phyloP scores from a whole-genome alignment of 92 coral and sea anemone genomes.

The Palythoa grandiflora region DNA sequence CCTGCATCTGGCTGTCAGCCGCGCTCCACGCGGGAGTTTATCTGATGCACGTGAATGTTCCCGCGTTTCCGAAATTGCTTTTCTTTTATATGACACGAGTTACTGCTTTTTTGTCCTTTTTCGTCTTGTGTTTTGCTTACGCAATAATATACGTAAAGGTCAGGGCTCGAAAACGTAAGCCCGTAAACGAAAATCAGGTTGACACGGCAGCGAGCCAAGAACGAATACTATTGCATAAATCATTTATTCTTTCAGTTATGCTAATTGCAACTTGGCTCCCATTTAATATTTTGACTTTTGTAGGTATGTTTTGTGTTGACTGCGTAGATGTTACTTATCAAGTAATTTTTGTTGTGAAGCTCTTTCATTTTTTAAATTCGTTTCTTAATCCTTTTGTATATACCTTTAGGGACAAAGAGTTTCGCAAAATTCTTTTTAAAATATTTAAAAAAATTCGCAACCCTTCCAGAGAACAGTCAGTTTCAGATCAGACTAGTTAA shows the following conservation, averaged over 20 bases:
- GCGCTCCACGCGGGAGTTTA: slow-evolving; percentile 21
- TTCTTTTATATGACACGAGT: slow-evolving; percentile 35
- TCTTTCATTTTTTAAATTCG: slow-evolving; percentile 36
- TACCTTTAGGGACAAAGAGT: slow-evolving; percentile 21
- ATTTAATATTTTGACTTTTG: slow-evolving; percentile 32
- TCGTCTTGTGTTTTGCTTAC: slow-evolving; percentile 28
- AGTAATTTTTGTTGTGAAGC: slow-evolving; percentile 33
- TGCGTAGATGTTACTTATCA: slow-evolving; percentile 29
- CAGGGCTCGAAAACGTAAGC: slow-evolving; percentile 5
- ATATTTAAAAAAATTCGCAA: neutral
- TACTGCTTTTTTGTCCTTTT: neutral
- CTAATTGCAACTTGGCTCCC: slow-evolving; percentile 39
- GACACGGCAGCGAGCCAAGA: neutral
- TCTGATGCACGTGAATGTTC: slow-evolving; percentile 22
- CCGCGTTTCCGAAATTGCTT: slow-evolving; percentile 14
- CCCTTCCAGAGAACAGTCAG: neutral
- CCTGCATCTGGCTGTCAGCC: slow-evolving; percentile 26
- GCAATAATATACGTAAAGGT: slow-evolving; percentile 11
- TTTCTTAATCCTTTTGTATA: slow-evolving; percentile 33
- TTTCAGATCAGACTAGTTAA: neutral
- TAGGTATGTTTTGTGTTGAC: slow-evolving; percentile 4
- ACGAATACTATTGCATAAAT: slow-evolving; percentile 31
- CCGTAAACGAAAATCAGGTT: neutral
- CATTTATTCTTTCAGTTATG: slow-evolving; percentile 34
- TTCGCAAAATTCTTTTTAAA: slow-evolving; percentile 32